A percentile compares a stretch with the other conserved stretches of the same genome.
phyloP scores from a whole-genome alignment of 2,113 vertebrate genomes.

The Sinocyclocheilus rhinocerous region DNA sequence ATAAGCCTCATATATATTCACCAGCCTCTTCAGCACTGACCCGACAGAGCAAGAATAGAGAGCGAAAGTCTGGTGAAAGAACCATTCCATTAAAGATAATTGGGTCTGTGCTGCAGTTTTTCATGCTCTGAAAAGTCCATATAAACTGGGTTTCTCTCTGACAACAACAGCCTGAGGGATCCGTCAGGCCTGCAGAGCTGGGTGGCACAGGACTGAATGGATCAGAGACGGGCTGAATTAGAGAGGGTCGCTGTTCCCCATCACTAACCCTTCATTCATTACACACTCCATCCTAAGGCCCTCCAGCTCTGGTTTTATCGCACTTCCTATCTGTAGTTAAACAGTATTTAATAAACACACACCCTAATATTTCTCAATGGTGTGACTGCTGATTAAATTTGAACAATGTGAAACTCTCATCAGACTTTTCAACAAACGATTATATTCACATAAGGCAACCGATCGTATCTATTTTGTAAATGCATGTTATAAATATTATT shows the following conservation, averaged over 20 bases:
- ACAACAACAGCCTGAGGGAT: constrained; percentile 30
- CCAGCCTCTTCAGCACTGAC: background rate
- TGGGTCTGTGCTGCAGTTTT: constrained; percentile 29
- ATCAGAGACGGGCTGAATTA: constrained; percentile 16
- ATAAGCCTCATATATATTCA: background rate
- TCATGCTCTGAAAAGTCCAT: constrained; percentile 45
- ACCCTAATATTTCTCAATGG: background rate
- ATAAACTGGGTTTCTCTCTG: constrained; percentile 15
- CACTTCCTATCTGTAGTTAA: background rate
- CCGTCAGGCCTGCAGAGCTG: constrained; percentile 21
- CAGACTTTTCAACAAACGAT: background rate
- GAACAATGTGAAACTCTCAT: no score
- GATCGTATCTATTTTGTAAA: no score
- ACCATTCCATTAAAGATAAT: constrained; percentile 37
- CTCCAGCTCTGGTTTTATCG: background rate
- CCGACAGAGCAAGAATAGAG: background rate
- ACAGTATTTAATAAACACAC: constrained; percentile 11
- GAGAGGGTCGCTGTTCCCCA: constrained; percentile 23
- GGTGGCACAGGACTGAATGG: constrained; percentile 34
- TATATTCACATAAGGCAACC: background rate
- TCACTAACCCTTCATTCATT: constrained; percentile 29
- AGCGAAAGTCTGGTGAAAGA: constrained; percentile 4
- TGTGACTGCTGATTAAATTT: no score
- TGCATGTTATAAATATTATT: no score
- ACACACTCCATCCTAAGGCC: constrained; percentile 1